These are phyloP conservation scores for Platichthys stellatus DNA, from an alignment of 2,113 vertebrate genomes.

Conservation along the genomic window DNA sequence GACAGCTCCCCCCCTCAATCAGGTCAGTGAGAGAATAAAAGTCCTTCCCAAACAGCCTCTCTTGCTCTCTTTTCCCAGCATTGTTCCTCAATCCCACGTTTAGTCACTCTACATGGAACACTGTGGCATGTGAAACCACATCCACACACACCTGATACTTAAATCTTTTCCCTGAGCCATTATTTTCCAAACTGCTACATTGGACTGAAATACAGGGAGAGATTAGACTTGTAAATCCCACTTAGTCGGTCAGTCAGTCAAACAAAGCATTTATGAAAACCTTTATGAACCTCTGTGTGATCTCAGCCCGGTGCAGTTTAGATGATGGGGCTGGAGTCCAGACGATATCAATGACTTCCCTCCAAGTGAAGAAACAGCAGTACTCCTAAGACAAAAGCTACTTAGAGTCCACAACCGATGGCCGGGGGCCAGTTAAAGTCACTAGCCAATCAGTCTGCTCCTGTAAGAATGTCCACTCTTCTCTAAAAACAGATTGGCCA, in stretches of 20 bases:
- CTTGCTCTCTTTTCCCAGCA: neutral
- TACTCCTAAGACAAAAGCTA: neutral
- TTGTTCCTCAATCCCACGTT: neutral
- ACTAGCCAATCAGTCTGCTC: neutral
- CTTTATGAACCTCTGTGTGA: slow-evolving; percentile 4
- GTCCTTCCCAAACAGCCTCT: neutral
- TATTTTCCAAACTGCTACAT: slow-evolving; percentile 27
- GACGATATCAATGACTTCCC: neutral
- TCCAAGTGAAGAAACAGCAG: slow-evolving; percentile 2
- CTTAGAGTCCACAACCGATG: neutral
- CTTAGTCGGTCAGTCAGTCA: neutral
- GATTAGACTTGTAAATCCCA: slow-evolving; percentile 47
- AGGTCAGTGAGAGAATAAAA: neutral
- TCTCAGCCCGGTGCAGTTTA: neutral
- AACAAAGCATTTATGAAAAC: slow-evolving; percentile 27
- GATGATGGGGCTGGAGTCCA: slow-evolving; percentile 1
- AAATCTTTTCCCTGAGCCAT: neutral
- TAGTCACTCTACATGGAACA: neutral
- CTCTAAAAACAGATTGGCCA: neutral
- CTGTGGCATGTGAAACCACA: slow-evolving; percentile 15
- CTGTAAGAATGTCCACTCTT: neutral
- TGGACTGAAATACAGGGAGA: slow-evolving; percentile 20
- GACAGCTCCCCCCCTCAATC: slow-evolving; percentile 17
- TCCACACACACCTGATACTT: slow-evolving; percentile 5
- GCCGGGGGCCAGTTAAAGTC: neutral